A percentile compares a stretch with the other conserved stretches of the same genome.
Conservation (phyloP, 2,113 vertebrate species). For the Carassius auratus region DNA sequence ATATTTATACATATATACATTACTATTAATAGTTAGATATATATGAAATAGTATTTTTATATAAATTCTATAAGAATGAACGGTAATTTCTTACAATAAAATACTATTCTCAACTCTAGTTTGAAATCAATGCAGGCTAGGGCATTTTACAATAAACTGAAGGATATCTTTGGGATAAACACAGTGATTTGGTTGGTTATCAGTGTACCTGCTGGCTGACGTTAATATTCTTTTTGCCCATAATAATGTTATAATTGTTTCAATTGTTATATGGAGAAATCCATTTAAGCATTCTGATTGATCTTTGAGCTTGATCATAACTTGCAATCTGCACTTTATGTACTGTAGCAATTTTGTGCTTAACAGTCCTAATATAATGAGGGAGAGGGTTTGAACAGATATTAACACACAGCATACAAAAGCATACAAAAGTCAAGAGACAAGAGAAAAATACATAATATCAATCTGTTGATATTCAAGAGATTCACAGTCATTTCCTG, state of each 20-base stretch:
- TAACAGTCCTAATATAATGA: not conserved
- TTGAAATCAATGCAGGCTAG: not conserved
- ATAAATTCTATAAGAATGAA: too few species aligned
- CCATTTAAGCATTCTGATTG: not conserved
- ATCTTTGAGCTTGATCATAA: not conserved
- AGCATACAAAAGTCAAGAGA: not conserved
- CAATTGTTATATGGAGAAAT: not conserved
- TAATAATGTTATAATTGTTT: not conserved
- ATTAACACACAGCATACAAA: not conserved
- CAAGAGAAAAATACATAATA: not conserved
- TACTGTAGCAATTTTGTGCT: not conserved
- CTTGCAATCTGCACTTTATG: constrained; percentile 10
- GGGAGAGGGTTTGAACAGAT: not conserved
- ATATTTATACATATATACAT: too few species aligned
- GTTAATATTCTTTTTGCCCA: too few species aligned
- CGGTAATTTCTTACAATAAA: too few species aligned
- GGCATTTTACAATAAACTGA: not conserved
- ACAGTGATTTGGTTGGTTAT: too few species aligned
- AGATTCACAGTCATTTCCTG: not conserved
- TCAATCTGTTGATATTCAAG: not conserved
- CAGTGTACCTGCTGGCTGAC: too few species aligned
- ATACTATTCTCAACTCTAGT: not conserved
- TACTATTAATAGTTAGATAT: too few species aligned
- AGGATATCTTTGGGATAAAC: too few species aligned
- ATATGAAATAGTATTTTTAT: too few species aligned